Percentiles rank a stretch among this genome's conserved stretches.
Conservation (phyloP, 2,888 invertebrate species). For the Azorinus chamasolen region DNA sequence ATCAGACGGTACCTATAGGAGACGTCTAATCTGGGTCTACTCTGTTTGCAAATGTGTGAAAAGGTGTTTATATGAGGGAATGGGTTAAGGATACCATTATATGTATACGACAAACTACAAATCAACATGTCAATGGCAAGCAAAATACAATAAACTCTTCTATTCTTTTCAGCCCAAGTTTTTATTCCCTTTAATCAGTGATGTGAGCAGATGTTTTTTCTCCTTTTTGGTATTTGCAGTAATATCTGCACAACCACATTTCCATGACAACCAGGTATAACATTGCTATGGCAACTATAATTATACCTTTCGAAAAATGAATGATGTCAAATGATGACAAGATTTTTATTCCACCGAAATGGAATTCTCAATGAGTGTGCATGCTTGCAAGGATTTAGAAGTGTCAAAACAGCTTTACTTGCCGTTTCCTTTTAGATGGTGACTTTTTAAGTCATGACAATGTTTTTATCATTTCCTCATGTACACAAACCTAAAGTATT, state of each 20-base stretch:
- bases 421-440: neutral
- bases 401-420: neutral
- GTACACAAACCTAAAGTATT: too few relatives aligned
- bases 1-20: too few relatives aligned
- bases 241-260: constrained; percentile 72
- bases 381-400: neutral
- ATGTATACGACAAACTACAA: too few relatives aligned
- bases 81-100: too few relatives aligned
- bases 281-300: constrained; percentile 56
- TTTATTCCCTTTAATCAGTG: constrained; percentile 65
- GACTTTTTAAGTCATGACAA: constrained; percentile 11
- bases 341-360: constrained; percentile 52
- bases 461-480: neutral
- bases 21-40: too few relatives aligned
- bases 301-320: constrained; percentile 59
- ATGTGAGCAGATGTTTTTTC: constrained; percentile 50
- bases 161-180: constrained; percentile 69
- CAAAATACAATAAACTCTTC: too few relatives aligned
- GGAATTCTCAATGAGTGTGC: neutral
- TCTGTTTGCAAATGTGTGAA: too few relatives aligned
- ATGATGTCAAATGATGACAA: constrained; percentile 52
- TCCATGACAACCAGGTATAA: constrained; percentile 67
- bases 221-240: constrained; percentile 71
- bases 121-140: too few relatives aligned
- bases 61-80: too few relatives aligned